Evolutionary conservation across 2,888 invertebrate genomes (phyloP), one percentile per base, ranked within the genome.

Genomic region (Gnatocerus cornutus): DNA sequence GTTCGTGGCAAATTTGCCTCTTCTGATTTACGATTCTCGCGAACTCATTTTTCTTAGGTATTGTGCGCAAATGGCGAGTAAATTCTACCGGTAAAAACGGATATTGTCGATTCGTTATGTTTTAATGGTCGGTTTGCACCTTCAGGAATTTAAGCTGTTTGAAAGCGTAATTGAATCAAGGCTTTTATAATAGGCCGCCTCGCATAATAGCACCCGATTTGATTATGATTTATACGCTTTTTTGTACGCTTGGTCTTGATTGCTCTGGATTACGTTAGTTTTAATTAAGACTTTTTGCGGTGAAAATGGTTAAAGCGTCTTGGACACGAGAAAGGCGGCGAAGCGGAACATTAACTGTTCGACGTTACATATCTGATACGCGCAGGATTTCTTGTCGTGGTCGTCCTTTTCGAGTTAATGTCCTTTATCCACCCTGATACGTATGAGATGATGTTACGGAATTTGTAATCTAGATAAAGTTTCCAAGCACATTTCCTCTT

Each of bases 371-470:
- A 48, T 50, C 39, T 39, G 63, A 52, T 59, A 45, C 43, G 46
- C 41, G 10, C 41, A 43, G 39, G 27, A 12, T 41, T 63, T 52
- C 63, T 63, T 63, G 63, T 52, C 56, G 50, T 12, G 41, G 13
- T 53, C 37, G 45, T 64, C 64, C 41, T 58, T 58, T 29, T 43
- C 29, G 58, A 39, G 45, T 30, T 64, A 64, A 64, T 64, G 64
- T 55, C 43, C 29, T 64, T 64, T 46, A 53, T 12, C 64, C 55
- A 43, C 64, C 55, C 62, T 39, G 43, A 37, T 58, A 56, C 39
- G 48, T 68, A 68, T 62, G 12, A 46, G 59, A 68, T 62, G 61
- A 68, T 45, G 55, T 61, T 68, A 33, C 10, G 61, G 61, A 64
- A 64, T 55, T 68, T 59, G 59, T 33, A 59, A 59, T 59, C 30